Conservation (phyloP, 1,140 invertebrate species). For the Heliconius eleuchia region DNA sequence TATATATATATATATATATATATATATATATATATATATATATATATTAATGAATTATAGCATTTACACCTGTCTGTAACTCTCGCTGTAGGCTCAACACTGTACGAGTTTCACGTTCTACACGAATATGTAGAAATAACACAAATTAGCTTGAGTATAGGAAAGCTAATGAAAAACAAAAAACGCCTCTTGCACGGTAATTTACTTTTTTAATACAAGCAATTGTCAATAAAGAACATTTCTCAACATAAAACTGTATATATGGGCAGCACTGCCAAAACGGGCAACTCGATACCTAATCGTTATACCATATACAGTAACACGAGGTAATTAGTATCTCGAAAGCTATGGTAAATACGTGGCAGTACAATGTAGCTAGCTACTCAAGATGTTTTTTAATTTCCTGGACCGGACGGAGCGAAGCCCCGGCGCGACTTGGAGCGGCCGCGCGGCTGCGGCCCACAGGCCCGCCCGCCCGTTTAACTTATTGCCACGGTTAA, state of each 20-base stretch:
- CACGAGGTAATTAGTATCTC: constrained; percentile 42
- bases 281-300: constrained; percentile 31
- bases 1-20: too few species aligned
- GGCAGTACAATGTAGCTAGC: constrained; percentile 42
- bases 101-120: too few species aligned
- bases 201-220: background rate
- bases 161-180: background rate
- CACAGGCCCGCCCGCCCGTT: constrained; percentile 64
- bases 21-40: too few species aligned
- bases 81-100: too few species aligned
- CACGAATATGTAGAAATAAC: too few species aligned
- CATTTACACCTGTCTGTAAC: too few species aligned
- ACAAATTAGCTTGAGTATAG: background rate
- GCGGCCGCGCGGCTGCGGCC: constrained; percentile 48
- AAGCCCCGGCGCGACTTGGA: constrained; percentile 30
- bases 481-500: constrained; percentile 81
- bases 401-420: constrained; percentile 56
- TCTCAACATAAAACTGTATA: background rate
- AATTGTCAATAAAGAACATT: background rate
- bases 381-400: constrained; percentile 75
- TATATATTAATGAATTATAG: too few species aligned
- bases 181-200: background rate
- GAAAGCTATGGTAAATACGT: constrained; percentile 40
- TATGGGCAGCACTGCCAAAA: constrained; percentile 25
- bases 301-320: constrained; percentile 41